A percentile compares a stretch with the other conserved stretches of the same genome.
Conservation (phyloP, 2,113 vertebrate genomes). For the Emydura subglobosa region DNA sequence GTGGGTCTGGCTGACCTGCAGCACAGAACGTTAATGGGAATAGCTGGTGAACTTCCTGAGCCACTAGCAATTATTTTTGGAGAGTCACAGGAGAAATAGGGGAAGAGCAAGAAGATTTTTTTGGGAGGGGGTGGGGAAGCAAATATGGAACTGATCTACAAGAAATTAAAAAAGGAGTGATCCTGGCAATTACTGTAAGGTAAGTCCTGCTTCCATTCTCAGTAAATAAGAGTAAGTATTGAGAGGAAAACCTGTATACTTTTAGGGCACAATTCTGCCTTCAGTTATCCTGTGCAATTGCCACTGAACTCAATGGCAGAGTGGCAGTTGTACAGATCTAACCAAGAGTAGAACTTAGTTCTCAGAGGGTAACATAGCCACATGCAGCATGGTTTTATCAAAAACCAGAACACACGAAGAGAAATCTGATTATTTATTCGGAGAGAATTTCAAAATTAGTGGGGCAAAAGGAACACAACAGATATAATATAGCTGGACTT, state of each 20-base stretch:
- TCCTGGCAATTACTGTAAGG: not conserved
- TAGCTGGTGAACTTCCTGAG: not conserved
- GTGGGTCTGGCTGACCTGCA: not conserved
- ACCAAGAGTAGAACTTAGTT: not conserved
- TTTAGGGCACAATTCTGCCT: not conserved
- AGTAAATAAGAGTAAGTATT: not conserved
- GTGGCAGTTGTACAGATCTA: not conserved
- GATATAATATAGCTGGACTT: not conserved
- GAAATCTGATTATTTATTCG: not conserved
- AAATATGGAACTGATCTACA: not conserved
- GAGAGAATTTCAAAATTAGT: conserved; percentile 16
- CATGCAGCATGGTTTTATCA: not conserved
- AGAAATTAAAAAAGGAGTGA: not conserved
- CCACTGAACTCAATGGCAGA: not conserved
- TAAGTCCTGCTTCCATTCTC: not conserved
- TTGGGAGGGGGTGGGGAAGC: not conserved
- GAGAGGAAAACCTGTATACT: not conserved
- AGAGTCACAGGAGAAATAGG: not conserved
- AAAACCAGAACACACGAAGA: not conserved
- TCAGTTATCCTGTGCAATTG: not conserved
- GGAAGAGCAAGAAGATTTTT: not conserved
- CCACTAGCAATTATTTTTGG: not conserved
- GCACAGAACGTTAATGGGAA: not conserved
- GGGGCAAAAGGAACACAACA: conserved; percentile 11
- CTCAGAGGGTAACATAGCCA: not conserved